Evolutionary conservation across 2,888 invertebrate species (phyloP).

Genomic region (Ochropleura leucogaster): DNA sequence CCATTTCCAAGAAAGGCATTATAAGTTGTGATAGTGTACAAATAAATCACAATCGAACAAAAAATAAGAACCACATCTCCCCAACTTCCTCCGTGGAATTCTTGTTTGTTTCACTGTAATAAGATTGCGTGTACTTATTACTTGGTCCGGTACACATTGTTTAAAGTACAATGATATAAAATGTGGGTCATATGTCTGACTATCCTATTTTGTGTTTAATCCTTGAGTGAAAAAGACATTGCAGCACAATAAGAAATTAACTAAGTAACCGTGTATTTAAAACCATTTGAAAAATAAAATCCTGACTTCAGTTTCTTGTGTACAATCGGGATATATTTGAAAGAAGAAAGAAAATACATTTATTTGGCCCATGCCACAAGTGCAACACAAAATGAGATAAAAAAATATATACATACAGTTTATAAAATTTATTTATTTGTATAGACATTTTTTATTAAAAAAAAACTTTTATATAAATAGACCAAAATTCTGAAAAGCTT

Average conservation of each 20-base stretch:
- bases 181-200: constrained; percentile 17
- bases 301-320: not conserved
- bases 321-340: not conserved
- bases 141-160: constrained; percentile 73
- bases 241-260: not conserved
- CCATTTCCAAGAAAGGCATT: too few species aligned
- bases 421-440: too few species aligned
- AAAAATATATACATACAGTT: too few species aligned
- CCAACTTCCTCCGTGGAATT: constrained; percentile 73
- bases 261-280: not conserved
- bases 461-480: not conserved
- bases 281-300: not conserved
- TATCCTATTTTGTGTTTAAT: constrained; percentile 18
- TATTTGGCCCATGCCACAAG: too few species aligned
- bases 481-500: not conserved
- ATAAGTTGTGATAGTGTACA: too few species aligned
- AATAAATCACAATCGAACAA: not conserved
- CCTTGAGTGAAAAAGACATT: constrained; percentile 19
- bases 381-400: too few species aligned
- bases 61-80: constrained; percentile 48
- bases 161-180: constrained; percentile 67
- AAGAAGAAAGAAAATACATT: too few species aligned
- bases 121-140: constrained; percentile 80
- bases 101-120: constrained; percentile 78
- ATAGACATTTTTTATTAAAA: too few species aligned